Conservation (phyloP, 2,888 invertebrate species). For the Proisotoma minuta region DNA sequence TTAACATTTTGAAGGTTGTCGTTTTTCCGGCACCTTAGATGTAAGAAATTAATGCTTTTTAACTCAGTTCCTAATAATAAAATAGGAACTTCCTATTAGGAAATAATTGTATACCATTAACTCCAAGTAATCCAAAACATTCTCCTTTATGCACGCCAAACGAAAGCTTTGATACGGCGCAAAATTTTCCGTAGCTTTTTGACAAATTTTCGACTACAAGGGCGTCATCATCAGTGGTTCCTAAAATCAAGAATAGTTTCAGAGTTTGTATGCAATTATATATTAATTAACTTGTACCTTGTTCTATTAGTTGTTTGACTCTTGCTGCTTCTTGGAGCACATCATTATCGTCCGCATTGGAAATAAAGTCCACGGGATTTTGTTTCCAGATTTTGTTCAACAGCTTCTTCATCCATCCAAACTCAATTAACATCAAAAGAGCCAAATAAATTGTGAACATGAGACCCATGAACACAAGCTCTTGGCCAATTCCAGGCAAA, state of each 20-base stretch:
- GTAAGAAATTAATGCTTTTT: constrained; percentile 27
- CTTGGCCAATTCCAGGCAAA: constrained; percentile 40
- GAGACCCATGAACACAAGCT: constrained; percentile 32
- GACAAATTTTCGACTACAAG: constrained; percentile 15
- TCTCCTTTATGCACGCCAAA: constrained; percentile 60
- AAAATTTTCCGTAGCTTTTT: constrained; percentile 48
- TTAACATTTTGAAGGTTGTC: constrained; percentile 53
- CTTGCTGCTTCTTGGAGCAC: background rate
- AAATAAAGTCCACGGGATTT: background rate
- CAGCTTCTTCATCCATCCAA: constrained; percentile 4
- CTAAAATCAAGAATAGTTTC: background rate
- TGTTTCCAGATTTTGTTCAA: background rate
- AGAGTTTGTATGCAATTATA: background rate
- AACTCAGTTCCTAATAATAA: background rate
- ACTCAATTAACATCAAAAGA: constrained; percentile 35
- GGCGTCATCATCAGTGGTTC: constrained; percentile 13
- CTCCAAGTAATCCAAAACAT: constrained; percentile 53
- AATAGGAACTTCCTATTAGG: background rate
- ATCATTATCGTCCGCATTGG: background rate
- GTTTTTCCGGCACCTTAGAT: constrained; percentile 31
- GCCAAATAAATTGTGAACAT: constrained; percentile 32
- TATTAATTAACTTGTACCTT: background rate
- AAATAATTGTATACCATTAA: constrained; percentile 54
- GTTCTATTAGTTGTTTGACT: background rate
- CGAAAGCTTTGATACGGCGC: constrained; percentile 62